Evolutionary conservation across 2,888 invertebrate species (phyloP).

Genomic region (Agrilus cyanescens): DNA sequence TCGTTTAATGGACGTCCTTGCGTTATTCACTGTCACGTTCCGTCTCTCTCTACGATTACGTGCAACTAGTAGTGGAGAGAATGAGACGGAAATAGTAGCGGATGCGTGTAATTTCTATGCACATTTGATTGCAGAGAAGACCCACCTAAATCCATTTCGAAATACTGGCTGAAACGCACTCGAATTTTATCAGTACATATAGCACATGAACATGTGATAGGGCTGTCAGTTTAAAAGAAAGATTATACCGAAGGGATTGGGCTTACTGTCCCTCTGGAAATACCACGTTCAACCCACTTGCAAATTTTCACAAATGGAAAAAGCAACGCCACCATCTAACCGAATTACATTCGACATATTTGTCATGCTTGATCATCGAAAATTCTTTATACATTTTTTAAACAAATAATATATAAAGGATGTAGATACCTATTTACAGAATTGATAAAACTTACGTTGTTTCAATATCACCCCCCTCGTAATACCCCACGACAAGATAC

Average conservation of each 20-base stretch:
- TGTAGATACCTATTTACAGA: no score
- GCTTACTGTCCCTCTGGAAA: conserved; percentile 31
- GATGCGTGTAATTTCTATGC: conserved; percentile 23
- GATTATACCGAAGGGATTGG: conserved; percentile 34
- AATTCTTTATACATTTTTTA: no score
- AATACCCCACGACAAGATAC: no score
- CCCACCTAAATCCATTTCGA: conserved; percentile 26
- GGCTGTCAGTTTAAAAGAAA: conserved; percentile 36
- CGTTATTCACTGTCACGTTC: conserved; percentile 7
- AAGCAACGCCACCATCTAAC: no score
- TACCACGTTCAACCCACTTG: conserved; percentile 14
- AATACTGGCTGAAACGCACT: conserved; percentile 27
- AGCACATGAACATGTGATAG: conserved; percentile 30
- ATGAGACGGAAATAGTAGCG: no score
- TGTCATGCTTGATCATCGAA: no score
- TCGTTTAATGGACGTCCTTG: conserved; percentile 17
- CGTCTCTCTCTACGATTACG: conserved; percentile 5
- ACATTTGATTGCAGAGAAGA: conserved; percentile 22
- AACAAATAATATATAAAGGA: no score
- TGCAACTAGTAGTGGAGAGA: neutral
- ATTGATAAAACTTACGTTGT: no score
- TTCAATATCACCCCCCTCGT: no score
- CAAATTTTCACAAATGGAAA: no score
- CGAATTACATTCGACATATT: no score
- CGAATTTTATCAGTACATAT: conserved; percentile 35